phyloP scores from a whole-genome alignment of 2,797 vertebrate species.

The Muscicapa striata region DNA sequence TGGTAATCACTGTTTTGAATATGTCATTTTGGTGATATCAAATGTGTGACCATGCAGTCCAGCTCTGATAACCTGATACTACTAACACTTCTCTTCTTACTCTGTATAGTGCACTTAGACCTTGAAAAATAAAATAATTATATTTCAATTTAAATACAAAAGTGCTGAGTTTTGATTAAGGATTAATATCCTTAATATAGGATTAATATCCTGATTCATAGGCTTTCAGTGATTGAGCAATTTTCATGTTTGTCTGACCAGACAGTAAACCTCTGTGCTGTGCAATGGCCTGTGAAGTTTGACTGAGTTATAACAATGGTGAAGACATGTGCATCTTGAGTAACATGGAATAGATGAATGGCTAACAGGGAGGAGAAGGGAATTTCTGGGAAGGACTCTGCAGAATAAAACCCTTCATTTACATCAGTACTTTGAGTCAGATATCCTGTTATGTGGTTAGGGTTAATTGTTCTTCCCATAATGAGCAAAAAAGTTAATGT shows the following conservation, averaged over 20 bases:
- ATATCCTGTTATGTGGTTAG: background rate
- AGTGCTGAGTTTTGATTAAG: background rate
- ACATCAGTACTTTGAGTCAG: background rate
- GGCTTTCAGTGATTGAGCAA: background rate
- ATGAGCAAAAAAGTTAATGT: background rate
- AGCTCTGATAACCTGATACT: background rate
- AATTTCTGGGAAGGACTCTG: background rate
- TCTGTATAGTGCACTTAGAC: background rate
- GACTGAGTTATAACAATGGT: background rate
- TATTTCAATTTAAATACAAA: background rate
- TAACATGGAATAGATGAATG: background rate
- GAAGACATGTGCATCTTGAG: background rate
- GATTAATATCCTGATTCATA: background rate
- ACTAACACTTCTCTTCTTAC: background rate
- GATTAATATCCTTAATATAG: background rate
- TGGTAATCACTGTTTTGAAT: background rate
- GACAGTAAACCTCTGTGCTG: background rate
- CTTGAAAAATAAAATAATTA: background rate
- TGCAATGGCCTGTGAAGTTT: background rate
- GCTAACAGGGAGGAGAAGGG: background rate
- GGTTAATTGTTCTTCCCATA: background rate
- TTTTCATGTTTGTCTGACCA: background rate
- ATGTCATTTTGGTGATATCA: background rate
- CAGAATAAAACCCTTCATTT: background rate
- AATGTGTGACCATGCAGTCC: background rate